These are phyloP conservation scores for Zalophus californianus DNA, from an alignment of 2,797 vertebrate species.

Conservation along the genomic window DNA sequence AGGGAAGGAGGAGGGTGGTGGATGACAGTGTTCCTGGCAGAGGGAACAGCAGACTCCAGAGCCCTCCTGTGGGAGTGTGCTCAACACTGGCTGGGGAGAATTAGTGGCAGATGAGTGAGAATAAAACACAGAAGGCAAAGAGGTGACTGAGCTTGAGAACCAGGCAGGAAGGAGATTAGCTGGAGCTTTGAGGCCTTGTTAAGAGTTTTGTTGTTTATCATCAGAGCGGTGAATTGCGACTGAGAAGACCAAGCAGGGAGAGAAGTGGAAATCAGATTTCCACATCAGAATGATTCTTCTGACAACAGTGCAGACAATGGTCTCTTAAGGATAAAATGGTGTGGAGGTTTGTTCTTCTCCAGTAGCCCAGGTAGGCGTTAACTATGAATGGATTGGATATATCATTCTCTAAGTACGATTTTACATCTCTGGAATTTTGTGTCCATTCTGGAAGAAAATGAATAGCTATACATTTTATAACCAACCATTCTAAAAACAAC, in stretches of 20 bases:
- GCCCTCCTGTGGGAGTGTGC: accelerated
- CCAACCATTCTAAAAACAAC: not conserved
- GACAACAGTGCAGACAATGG: not conserved
- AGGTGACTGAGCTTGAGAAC: not conserved
- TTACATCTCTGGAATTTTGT: not conserved
- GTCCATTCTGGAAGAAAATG: not conserved
- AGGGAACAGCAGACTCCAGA: not conserved
- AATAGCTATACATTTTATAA: not conserved
- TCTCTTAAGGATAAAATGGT: not conserved
- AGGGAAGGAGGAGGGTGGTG: not conserved
- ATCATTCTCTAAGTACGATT: not conserved
- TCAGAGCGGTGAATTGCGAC: not conserved
- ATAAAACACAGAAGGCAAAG: not conserved
- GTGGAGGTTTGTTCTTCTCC: not conserved
- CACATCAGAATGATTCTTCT: not conserved
- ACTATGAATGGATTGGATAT: not conserved
- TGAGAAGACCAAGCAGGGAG: not conserved
- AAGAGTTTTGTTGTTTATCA: not conserved
- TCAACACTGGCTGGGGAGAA: not conserved
- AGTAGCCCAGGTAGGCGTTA: not conserved
- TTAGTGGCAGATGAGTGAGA: not conserved
- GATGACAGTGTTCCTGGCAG: no score
- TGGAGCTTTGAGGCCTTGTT: not conserved
- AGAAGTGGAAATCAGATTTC: not conserved
- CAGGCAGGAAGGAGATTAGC: not conserved